Percentiles rank a stretch among this genome's conserved stretches.
These are phyloP conservation scores for Turritopsis rubra DNA, from an alignment of 30 jellyfish, hydroid and myxozoan species.

Conservation along the genomic window DNA sequence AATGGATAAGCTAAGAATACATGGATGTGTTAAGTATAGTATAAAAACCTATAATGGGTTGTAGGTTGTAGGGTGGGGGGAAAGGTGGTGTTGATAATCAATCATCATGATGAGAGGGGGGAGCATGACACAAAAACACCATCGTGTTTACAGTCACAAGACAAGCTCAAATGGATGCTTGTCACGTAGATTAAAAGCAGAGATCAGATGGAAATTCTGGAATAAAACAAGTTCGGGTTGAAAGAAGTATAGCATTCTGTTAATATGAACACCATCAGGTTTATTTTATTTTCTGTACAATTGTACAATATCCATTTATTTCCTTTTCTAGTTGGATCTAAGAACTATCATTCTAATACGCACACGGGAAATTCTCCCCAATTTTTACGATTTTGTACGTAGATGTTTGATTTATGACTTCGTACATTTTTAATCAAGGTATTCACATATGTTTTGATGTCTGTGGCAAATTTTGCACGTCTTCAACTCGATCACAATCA, in stretches of 20 bases:
- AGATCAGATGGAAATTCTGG: constrained; percentile 87
- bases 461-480: not conserved
- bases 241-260: not conserved
- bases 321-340: not conserved
- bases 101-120: too few species aligned
- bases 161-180: not conserved
- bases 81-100: too few species aligned
- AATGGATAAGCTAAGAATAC: too few species aligned
- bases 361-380: constrained; percentile 12
- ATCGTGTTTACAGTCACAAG: not conserved
- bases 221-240: constrained; percentile 2
- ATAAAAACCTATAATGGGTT: too few species aligned
- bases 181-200: constrained; percentile 30
- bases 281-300: too few species aligned
- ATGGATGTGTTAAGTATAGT: too few species aligned
- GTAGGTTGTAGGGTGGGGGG: too few species aligned
- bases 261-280: too few species aligned
- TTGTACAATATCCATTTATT: not conserved
- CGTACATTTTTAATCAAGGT: not conserved
- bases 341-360: constrained; percentile 21
- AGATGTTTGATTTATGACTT: not conserved
- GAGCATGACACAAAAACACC: not conserved
- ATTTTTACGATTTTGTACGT: not conserved
- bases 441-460: not conserved
- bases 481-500: not conserved